Conservation (phyloP, 1,140 invertebrate genomes). For the Brachionus asplanchnoidis region DNA sequence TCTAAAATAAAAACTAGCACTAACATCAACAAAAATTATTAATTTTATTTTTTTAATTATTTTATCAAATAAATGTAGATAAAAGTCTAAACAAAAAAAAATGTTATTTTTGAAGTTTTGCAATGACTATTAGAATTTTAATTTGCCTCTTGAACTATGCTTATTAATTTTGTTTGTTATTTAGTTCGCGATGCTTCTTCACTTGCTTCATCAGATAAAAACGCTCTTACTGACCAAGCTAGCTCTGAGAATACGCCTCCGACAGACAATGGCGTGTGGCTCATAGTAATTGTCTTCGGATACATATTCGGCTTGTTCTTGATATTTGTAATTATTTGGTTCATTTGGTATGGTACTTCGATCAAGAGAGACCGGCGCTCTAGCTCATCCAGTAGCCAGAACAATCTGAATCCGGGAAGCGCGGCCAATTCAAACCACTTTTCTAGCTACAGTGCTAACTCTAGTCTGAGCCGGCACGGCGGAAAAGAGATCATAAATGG, state of each 20-base stretch:
- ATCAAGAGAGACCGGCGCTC: background rate
- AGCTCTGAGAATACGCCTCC: background rate
- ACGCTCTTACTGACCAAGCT: background rate
- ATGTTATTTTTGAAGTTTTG: background rate
- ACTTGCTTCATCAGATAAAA: background rate
- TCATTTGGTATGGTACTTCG: constrained; percentile 41
- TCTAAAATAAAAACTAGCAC: background rate
- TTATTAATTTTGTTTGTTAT: background rate
- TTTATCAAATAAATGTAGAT: constrained; percentile 14
- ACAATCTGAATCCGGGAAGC: background rate
- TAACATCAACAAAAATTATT: background rate
- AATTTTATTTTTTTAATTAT: constrained; percentile 19
- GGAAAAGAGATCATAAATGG: constrained; percentile 1
- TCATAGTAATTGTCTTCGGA: constrained; percentile 39
- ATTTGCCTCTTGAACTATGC: background rate
- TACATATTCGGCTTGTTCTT: constrained; percentile 40
- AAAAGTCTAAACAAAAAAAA: background rate
- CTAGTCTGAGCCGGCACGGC: background rate
- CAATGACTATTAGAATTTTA: background rate
- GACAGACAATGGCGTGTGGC: constrained; percentile 27
- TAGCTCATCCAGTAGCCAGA: constrained; percentile 12
- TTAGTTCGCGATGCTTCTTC: constrained; percentile 19
- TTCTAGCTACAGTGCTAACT: constrained; percentile 1
- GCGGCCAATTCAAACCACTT: constrained; percentile 6
- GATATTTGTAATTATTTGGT: constrained; percentile 36